These are phyloP conservation scores for Calidris pygmaea DNA, from an alignment of 2,113 vertebrate species.

Conservation along the genomic window DNA sequence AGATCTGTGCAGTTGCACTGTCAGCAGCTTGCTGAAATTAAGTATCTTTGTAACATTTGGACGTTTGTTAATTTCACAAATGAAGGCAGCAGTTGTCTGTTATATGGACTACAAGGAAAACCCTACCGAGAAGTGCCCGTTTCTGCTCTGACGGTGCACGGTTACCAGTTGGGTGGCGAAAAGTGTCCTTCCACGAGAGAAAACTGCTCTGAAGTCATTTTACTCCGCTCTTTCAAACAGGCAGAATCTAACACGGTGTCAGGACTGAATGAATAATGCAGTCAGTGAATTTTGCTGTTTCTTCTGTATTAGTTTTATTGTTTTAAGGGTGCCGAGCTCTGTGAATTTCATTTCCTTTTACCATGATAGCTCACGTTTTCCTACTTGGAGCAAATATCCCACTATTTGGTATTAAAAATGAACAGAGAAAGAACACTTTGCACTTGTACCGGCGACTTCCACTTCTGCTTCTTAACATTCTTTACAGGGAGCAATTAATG, in stretches of 20 bases:
- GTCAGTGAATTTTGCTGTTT: neutral
- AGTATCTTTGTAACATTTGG: neutral
- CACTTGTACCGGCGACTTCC: neutral
- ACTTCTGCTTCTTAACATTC: neutral
- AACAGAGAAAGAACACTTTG: neutral
- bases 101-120: neutral
- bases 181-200: neutral
- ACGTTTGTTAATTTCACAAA: neutral
- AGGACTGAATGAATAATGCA: accelerated
- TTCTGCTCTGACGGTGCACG: neutral
- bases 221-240: neutral
- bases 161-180: neutral
- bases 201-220: neutral
- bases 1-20: neutral
- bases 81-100: neutral
- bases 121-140: accelerated
- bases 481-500: neutral
- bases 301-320: neutral
- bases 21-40: neutral
- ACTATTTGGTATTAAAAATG: neutral
- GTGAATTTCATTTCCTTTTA: neutral
- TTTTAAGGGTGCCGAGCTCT: neutral
- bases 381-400: neutral
- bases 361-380: neutral
- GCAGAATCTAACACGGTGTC: accelerated